A percentile compares a stretch with the other conserved stretches of the same genome.
Conservation (phyloP, 2,888 invertebrate species). For the Melanchra persicariae region DNA sequence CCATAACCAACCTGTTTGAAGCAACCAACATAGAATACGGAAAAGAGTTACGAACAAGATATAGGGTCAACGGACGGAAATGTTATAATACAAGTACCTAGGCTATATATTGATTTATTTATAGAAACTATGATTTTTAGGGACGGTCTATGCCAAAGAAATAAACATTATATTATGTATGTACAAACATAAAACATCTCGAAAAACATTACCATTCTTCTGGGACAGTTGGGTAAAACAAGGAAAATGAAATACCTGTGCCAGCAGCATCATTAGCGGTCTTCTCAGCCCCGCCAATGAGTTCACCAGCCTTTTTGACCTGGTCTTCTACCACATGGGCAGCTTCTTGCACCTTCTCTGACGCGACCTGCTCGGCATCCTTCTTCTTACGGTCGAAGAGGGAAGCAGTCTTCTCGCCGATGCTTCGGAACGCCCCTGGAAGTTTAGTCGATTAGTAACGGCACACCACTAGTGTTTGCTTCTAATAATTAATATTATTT, state of each 20-base stretch:
- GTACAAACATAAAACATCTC: too few species aligned
- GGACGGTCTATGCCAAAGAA: too few species aligned
- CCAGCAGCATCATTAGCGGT: conserved; percentile 89
- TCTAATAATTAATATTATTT: background rate
- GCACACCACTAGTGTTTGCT: conserved; percentile 18
- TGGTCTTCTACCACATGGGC: conserved; percentile 92
- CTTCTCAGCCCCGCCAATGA: conserved; percentile 90
- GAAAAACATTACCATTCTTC: background rate
- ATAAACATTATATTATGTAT: too few species aligned
- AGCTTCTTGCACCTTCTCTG: conserved; percentile 91
- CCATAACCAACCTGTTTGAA: too few species aligned
- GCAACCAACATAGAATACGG: conserved; percentile 21
- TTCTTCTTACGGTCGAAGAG: conserved; percentile 94
- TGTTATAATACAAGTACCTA: conserved; percentile 25
- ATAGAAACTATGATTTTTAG: conserved; percentile 25
- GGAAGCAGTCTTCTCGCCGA: conserved; percentile 93
- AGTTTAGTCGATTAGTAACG: conserved; percentile 55
- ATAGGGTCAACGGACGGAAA: conserved; percentile 35
- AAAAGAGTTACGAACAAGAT: conserved; percentile 31
- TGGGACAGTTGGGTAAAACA: background rate
- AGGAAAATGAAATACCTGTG: conserved; percentile 73
- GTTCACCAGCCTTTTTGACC: conserved; percentile 91
- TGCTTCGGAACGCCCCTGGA: conserved; percentile 93
- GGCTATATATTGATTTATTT: conserved; percentile 17
- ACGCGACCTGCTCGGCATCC: conserved; percentile 92